These are phyloP conservation scores for Manis javanica DNA, from an alignment of 2,797 vertebrate species.

Conservation along the genomic window DNA sequence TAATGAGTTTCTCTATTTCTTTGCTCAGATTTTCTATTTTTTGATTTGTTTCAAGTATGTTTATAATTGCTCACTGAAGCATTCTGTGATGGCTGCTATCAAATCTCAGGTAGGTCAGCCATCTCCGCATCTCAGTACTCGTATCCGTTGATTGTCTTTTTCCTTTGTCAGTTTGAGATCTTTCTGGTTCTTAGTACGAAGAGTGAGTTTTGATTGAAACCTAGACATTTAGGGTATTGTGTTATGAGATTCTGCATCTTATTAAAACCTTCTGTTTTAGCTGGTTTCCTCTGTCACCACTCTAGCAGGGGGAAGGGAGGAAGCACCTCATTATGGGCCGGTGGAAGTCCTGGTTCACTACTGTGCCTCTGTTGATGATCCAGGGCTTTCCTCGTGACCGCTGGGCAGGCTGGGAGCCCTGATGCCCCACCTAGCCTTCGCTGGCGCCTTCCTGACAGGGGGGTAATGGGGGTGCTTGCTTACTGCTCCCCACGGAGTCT, in stretches of 20 bases:
- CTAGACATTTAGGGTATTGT: background rate
- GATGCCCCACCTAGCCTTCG: background rate
- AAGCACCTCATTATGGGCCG: background rate
- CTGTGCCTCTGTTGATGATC: background rate
- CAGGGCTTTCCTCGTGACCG: background rate
- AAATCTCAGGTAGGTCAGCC: background rate
- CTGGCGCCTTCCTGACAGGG: background rate
- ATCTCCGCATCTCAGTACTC: background rate
- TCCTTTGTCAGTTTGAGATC: background rate
- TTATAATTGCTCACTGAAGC: background rate
- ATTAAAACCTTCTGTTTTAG: background rate
- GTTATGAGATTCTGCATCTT: background rate
- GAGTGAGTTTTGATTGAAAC: background rate
- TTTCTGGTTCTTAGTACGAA: background rate
- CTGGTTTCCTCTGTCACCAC: background rate
- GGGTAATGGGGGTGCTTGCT: background rate
- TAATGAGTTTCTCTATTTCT: background rate
- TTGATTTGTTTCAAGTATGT: background rate
- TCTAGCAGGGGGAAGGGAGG: background rate
- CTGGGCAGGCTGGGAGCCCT: background rate
- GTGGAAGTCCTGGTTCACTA: background rate
- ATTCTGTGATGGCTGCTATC: background rate
- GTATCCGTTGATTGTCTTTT: background rate
- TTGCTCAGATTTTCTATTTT: background rate
- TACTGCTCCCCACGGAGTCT: background rate